Evolutionary conservation across 2,797 vertebrate species (phyloP), one percentile per base, ranked within the genome.

Genomic region (Helarctos malayanus): DNA sequence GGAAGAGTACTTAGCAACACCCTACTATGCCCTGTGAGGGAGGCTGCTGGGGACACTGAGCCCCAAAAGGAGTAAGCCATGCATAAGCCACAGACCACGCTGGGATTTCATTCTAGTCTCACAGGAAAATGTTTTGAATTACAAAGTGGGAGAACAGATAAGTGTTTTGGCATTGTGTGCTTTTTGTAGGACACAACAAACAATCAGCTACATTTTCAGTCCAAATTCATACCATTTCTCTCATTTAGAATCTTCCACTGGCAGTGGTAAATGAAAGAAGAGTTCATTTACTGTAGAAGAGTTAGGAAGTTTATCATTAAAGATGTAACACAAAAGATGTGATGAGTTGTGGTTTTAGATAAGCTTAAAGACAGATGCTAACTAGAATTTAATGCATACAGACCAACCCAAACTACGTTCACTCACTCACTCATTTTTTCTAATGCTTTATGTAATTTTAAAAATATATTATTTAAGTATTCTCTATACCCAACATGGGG

Each of bases 1-100:
- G 76, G 91, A 97, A 85, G 69, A 96, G 78, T n/a, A 68, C 18
- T 80, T 47, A 97, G 96, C 61, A 65, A 73, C 83, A 82, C 29
- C 7, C 73, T 86, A n/a, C 16, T 94, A 86, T 91, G 87, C 59
- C 65, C 35, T 95, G n/a, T 45, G 27, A 73, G 6, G 47, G 23
- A 94, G 19, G 25, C 78, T 68, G 71, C 63, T 94, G 52, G n/a
- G 81, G 56, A 95, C 2, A 47, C 23, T 41, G 35, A 78, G 18
- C 5, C 52, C 80, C 19, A 9, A 52, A 76, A 85, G 49, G 14
- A 49, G 19, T 4, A 47, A 47, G 35, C 19, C 89, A 91, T 96
- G 95, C 63, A 25, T 7, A 71, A 23, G 4, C 9, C 45, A 80
- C 92, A 88, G 32, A 35, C 19, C 84, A 97, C 97, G 79, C 3